Conservation (phyloP, 37 sponge, comb jelly and placozoan genomes). For the Theonella swinhoei region DNA sequence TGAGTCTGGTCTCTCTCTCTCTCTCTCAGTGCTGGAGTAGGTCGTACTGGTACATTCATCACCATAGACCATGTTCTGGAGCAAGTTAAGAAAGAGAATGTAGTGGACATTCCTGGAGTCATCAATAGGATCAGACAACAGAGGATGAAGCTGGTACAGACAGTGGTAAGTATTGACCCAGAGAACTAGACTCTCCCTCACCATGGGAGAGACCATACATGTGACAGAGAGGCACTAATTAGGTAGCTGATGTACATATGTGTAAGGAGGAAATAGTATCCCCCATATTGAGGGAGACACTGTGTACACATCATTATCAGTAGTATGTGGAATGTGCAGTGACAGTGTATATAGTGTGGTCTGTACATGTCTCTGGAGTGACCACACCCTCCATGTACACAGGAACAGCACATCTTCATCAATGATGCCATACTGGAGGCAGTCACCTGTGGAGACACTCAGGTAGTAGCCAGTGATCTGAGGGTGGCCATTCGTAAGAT, state of each 20-base stretch:
- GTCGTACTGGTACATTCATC: constrained; percentile 83
- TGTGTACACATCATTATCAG: too few species aligned
- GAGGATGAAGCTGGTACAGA: constrained; percentile 72
- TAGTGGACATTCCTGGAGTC: constrained; percentile 53
- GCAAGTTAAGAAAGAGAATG: constrained; percentile 46
- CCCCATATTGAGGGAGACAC: too few species aligned
- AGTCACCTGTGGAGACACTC: constrained; percentile 25
- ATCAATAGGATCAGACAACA: constrained; percentile 59
- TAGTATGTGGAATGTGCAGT: too few species aligned
- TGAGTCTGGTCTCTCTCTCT: too few species aligned
- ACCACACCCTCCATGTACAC: background rate
- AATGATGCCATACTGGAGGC: constrained; percentile 38
- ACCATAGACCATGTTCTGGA: constrained; percentile 67
- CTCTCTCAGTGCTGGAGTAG: constrained; percentile 89
- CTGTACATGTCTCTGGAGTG: too few species aligned
- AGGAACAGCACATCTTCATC: constrained; percentile 36
- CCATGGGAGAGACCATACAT: too few species aligned
- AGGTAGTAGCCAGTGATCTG: background rate
- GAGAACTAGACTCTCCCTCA: too few species aligned
- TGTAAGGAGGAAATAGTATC: too few species aligned
- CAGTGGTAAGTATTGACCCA: constrained; percentile 41
- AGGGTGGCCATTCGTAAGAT: background rate
- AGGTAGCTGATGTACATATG: too few species aligned
- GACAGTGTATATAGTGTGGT: too few species aligned
- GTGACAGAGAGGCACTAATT: too few species aligned